Percentiles rank a stretch among this genome's conserved stretches.
Evolutionary conservation across 2,888 invertebrate genomes (phyloP).

Genomic region (Thyatira batis): DNA sequence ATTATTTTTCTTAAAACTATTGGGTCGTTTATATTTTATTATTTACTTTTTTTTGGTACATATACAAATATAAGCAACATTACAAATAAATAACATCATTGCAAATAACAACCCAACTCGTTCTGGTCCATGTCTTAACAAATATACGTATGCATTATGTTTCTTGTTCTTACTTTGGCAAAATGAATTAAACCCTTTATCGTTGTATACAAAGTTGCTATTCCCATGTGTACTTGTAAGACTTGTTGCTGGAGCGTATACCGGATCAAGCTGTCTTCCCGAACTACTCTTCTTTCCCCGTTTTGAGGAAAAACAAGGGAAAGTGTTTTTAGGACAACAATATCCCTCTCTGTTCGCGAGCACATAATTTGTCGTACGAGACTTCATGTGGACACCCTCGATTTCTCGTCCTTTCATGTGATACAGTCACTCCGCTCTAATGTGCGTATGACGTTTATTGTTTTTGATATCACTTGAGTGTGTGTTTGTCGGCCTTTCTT

Average conservation of each 20-base stretch:
- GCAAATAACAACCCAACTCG: slow-evolving; percentile 64
- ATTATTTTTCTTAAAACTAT: too few relatives aligned
- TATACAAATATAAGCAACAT: slow-evolving; percentile 8
- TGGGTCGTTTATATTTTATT: too few relatives aligned
- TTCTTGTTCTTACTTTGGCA: slow-evolving; percentile 27
- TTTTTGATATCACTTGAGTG: slow-evolving; percentile 17
- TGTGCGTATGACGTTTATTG: slow-evolving; percentile 34
- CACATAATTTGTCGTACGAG: slow-evolving; percentile 70
- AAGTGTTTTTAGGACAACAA: slow-evolving; percentile 70
- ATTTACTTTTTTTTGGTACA: too few relatives aligned
- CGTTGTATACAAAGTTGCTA: slow-evolving; percentile 45
- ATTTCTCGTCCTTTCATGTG: slow-evolving; percentile 42
- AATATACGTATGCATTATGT: slow-evolving; percentile 60
- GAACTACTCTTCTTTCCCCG: slow-evolving; percentile 68
- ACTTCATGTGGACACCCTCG: slow-evolving; percentile 53
- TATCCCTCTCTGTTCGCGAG: slow-evolving; percentile 68
- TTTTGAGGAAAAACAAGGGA: slow-evolving; percentile 67
- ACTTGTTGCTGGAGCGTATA: slow-evolving; percentile 74
- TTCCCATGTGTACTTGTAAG: slow-evolving; percentile 46
- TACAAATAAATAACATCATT: slow-evolving; percentile 55
- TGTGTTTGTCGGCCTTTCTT: slow-evolving; percentile 14
- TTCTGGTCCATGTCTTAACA: slow-evolving; percentile 59
- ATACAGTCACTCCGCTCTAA: slow-evolving; percentile 32
- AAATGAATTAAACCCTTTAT: slow-evolving; percentile 50
- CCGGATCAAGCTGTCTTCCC: slow-evolving; percentile 76